phyloP scores from a whole-genome alignment of 2,888 invertebrate genomes.

The Drosophila pegasa region DNA sequence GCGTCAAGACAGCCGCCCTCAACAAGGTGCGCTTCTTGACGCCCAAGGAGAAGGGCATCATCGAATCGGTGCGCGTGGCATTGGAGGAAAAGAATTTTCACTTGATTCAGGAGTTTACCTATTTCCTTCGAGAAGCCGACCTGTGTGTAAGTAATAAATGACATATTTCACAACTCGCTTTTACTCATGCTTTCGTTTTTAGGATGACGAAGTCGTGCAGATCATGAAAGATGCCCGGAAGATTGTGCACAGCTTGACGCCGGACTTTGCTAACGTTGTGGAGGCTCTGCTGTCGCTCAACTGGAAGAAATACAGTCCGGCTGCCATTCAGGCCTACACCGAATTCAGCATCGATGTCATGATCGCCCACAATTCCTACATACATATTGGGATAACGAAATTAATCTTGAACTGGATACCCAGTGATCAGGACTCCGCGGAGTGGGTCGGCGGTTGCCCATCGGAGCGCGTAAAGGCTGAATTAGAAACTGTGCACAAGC shows the following conservation, averaged over 20 bases:
- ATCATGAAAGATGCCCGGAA: conserved; percentile 86
- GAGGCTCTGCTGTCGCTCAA: conserved; percentile 87
- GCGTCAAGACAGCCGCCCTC: conserved; percentile 74
- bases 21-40: conserved; percentile 83
- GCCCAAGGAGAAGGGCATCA: conserved; percentile 76
- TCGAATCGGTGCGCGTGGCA: conserved; percentile 70
- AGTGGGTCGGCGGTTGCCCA: conserved; percentile 88
- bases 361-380: conserved; percentile 89
- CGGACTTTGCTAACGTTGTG: conserved; percentile 87
- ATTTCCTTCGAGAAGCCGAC: conserved; percentile 69
- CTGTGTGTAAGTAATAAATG: conserved; percentile 68
- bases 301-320: conserved; percentile 86
- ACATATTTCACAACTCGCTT: background rate
- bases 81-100: conserved; percentile 69
- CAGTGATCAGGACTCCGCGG: conserved; percentile 85
- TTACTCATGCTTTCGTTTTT: background rate
- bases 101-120: conserved; percentile 75
- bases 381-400: conserved; percentile 87
- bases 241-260: conserved; percentile 87
- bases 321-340: conserved; percentile 86
- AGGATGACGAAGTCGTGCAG: conserved; percentile 87
- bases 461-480: conserved; percentile 86
- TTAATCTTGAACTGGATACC: conserved; percentile 88
- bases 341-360: conserved; percentile 89
- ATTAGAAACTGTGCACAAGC: conserved; percentile 88